Conservation (phyloP, 2,888 invertebrate genomes). For the Noctua janthina region DNA sequence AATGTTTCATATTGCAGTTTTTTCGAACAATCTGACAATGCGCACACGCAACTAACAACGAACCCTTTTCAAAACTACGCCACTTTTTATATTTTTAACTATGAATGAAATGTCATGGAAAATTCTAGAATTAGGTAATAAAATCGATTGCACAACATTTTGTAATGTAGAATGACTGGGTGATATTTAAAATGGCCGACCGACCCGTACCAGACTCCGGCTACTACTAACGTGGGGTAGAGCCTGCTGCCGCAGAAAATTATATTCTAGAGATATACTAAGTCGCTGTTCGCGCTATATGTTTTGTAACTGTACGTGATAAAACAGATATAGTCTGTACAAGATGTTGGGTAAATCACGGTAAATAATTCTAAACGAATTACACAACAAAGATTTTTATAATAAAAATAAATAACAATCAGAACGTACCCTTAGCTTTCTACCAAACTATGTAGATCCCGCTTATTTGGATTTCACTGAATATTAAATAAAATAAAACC, state of each 20-base stretch:
- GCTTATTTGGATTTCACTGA: too few relatives aligned
- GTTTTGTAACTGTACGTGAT: conserved; percentile 17
- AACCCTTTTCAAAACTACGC: conserved; percentile 2
- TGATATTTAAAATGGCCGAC: conserved; percentile 67
- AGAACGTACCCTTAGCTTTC: neutral
- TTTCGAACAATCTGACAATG: neutral
- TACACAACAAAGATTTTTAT: neutral
- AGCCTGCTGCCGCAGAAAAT: conserved; percentile 69
- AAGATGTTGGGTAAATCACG: neutral
- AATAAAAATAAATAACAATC: neutral
- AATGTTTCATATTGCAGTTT: neutral
- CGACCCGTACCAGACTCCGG: conserved; percentile 71
- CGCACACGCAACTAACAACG: conserved; percentile 2
- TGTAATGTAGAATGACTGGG: conserved; percentile 67
- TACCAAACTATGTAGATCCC: neutral
- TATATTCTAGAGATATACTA: conserved; percentile 34
- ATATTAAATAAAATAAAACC: too few relatives aligned
- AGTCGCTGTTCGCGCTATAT: conserved; percentile 25
- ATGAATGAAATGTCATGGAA: conserved; percentile 68
- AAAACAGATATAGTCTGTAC: neutral
- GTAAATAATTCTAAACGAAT: neutral
- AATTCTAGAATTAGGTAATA: conserved; percentile 66
- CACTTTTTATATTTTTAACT: neutral
- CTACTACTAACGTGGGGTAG: conserved; percentile 84
- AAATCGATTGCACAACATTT: conserved; percentile 78